A percentile compares a stretch with the other conserved stretches of the same genome.
phyloP scores from a whole-genome alignment of 2,113 vertebrate genomes.

The Limanda limanda region DNA sequence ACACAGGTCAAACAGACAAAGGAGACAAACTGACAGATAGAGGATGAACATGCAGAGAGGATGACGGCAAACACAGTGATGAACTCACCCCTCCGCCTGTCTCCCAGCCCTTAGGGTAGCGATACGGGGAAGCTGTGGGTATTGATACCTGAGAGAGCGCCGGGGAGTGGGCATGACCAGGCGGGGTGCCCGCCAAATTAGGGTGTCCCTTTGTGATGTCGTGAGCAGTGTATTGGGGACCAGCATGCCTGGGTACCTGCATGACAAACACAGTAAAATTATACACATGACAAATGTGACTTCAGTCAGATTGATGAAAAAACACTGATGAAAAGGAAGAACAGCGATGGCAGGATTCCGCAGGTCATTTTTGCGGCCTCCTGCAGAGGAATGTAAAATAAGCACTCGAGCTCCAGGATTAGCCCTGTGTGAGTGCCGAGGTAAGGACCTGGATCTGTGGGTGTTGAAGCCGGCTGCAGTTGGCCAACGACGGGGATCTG shows the following conservation, averaged over 20 bases:
- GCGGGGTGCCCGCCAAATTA: slow-evolving; percentile 91
- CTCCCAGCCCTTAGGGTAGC: slow-evolving; percentile 84
- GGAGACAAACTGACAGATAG: slow-evolving; percentile 14
- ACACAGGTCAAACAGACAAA: background rate
- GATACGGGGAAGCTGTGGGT: slow-evolving; percentile 78
- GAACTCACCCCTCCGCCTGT: slow-evolving; percentile 81
- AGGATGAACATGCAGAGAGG: slow-evolving; percentile 43
- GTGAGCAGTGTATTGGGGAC: slow-evolving; percentile 90
- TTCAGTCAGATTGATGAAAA: slow-evolving; percentile 1
- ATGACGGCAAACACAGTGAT: slow-evolving; percentile 34
- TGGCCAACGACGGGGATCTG: slow-evolving; percentile 23
- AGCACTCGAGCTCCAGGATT: slow-evolving; percentile 46
- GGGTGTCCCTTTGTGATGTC: slow-evolving; percentile 97
- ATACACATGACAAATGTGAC: background rate
- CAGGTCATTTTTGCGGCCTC: slow-evolving; percentile 53
- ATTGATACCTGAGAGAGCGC: slow-evolving; percentile 95
- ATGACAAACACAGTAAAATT: slow-evolving; percentile 21
- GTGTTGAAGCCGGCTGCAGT: slow-evolving; percentile 32
- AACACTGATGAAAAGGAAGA: background rate
- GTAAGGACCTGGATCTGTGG: slow-evolving; percentile 43
- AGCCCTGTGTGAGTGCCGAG: slow-evolving; percentile 49
- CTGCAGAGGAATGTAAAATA: slow-evolving; percentile 62
- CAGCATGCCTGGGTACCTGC: slow-evolving; percentile 92
- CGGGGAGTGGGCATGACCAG: slow-evolving; percentile 93
- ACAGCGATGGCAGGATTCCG: slow-evolving; percentile 34